phyloP scores from a whole-genome alignment of 1,140 invertebrate species.

The Halesus radiatus region DNA sequence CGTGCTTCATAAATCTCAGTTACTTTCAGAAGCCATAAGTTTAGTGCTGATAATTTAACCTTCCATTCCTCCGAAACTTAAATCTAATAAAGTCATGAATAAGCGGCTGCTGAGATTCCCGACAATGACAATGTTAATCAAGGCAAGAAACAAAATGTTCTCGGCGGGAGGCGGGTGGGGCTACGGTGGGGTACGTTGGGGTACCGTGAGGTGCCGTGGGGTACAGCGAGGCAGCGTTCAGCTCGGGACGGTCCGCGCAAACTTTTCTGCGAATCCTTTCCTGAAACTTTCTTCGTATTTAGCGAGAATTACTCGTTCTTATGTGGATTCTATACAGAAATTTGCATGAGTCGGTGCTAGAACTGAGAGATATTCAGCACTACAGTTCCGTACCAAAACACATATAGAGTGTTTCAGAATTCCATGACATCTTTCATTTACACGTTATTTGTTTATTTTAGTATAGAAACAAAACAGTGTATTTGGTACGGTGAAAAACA shows the following conservation, averaged over 20 bases:
- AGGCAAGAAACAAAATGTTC: conserved; percentile 30
- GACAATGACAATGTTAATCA: conserved; percentile 30
- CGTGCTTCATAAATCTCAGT: too few species aligned
- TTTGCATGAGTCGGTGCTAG: conserved; percentile 53
- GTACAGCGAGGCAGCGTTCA: background rate
- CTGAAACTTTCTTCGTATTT: conserved; percentile 44
- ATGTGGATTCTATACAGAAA: conserved; percentile 49
- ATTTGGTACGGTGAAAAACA: too few species aligned
- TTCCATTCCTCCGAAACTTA: background rate
- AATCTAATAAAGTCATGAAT: conserved; percentile 22
- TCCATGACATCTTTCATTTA: too few species aligned
- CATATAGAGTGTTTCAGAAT: too few species aligned
- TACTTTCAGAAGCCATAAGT: background rate
- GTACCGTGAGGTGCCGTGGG: too few species aligned
- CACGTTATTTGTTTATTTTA: too few species aligned
- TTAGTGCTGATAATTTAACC: background rate
- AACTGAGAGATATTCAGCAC: background rate
- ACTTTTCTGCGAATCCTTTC: conserved; percentile 38
- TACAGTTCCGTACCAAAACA: too few species aligned
- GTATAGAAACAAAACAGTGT: too few species aligned
- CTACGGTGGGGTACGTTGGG: too few species aligned
- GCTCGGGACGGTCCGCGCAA: conserved; percentile 6
- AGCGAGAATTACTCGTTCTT: conserved; percentile 50
- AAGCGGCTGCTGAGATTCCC: background rate
- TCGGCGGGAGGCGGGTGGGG: too few species aligned